Evolutionary conservation across 2,113 vertebrate genomes (phyloP), one percentile per base, ranked within the genome.

Genomic region (Eubucco bourcierii): DNA sequence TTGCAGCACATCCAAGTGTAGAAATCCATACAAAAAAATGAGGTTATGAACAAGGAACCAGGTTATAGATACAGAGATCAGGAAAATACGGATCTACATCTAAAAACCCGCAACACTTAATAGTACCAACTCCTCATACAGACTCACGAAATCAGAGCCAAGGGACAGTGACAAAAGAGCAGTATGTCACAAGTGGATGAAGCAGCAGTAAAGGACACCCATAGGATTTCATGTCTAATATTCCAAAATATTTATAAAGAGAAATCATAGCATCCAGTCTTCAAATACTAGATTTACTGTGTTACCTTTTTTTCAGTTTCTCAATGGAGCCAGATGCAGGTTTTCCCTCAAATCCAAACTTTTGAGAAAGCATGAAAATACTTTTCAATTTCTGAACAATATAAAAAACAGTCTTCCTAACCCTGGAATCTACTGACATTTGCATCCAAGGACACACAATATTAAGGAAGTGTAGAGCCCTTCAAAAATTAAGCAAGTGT

Each of bases 41-140:
- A 64, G 4, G 6, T 16, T 19, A 17, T 7, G 9, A 10, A 25
- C 23, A 79, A 7, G 53, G 21, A 81, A 52, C 2, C 31, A 55
- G 29, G 37, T 76, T 4, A 67, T 0, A 0, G 1, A 55, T 5
- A 20, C 28, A 65, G 37, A 68, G 11, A 64, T 24, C 13, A 52
- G 41, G 12, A 90, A 81, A 10, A 83, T 4, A 15, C 3, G 56
- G 31, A 79, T 44, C 7, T 12, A 61, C 15, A 27, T 44, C 44
- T 44, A 9, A 28, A 31, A 59, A 73, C 39, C 15, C 0, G 0
- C 1, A 46, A 9, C 4, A 15, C 37, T 39, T 39, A 39, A 39
- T 53, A 77, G 6, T 15, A 53, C 58, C 16, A 74, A 16, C 3
- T 6, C 8, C 11, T 81, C 34, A 10, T 5, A 29, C 13, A 67